Evolutionary conservation across 2,797 vertebrate genomes (phyloP).

Genomic region (Podarcis lilfordi): DNA sequence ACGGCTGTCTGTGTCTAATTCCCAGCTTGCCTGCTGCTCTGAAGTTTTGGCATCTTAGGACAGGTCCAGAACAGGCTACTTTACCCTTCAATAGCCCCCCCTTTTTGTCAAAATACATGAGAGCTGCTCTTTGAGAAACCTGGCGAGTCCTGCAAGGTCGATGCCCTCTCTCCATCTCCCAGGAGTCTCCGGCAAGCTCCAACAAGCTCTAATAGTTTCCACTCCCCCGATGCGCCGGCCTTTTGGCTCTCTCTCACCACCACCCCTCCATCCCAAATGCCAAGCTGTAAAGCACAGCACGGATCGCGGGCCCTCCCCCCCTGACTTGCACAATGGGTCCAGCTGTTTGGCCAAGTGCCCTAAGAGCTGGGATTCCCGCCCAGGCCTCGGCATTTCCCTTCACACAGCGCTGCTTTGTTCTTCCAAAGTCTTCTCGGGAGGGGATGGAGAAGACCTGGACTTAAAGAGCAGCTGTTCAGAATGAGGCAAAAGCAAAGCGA

Average conservation of each 20-base stretch:
- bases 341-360: slow-evolving; percentile 36
- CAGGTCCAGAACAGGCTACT: background rate
- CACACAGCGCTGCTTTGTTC: slow-evolving; percentile 33
- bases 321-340: slow-evolving; percentile 13
- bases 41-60: background rate
- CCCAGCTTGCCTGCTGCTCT: background rate
- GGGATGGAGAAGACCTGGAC: background rate
- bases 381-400: slow-evolving; percentile 21
- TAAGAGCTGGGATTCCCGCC: slow-evolving; percentile 29
- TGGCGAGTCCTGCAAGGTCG: background rate
- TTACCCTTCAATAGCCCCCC: background rate
- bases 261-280: background rate
- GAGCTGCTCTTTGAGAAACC: background rate
- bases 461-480: slow-evolving; percentile 7
- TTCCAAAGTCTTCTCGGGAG: background rate
- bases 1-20: background rate
- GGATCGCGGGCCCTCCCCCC: background rate
- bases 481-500: background rate
- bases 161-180: background rate
- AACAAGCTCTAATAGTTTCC: slow-evolving; percentile 25
- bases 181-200: background rate
- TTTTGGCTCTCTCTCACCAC: background rate
- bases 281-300: slow-evolving; percentile 6
- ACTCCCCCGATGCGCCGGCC: background rate
- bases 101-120: background rate